Evolutionary conservation across 2,113 vertebrate species (phyloP).

Genomic region (Oostethus manadensis): DNA sequence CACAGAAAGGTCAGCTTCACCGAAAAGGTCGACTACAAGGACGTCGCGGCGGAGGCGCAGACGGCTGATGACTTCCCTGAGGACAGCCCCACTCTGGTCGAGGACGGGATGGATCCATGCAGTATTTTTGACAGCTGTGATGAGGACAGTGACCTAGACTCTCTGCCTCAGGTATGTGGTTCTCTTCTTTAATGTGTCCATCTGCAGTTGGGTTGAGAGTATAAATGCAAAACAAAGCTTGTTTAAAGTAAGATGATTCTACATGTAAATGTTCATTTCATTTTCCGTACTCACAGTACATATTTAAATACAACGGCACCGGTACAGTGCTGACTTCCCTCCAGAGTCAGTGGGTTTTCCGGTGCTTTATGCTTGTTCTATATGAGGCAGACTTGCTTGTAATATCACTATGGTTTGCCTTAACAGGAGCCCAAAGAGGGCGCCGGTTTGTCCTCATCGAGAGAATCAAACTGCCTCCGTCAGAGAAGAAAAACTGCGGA

Average conservation of each 20-base stretch:
- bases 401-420: not conserved
- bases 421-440: conserved; percentile 46
- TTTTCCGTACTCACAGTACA: not conserved
- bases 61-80: conserved; percentile 75
- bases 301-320: too few species aligned
- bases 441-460: conserved; percentile 14
- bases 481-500: conserved; percentile 50
- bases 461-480: conserved; percentile 35
- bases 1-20: conserved; percentile 92
- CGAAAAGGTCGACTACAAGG: conserved; percentile 76
- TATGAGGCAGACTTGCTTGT: too few species aligned
- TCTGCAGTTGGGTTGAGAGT: not conserved
- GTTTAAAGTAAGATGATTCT: too few species aligned
- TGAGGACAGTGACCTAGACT: conserved; percentile 81
- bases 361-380: too few species aligned
- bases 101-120: conserved; percentile 83
- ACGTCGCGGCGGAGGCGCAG: conserved; percentile 38
- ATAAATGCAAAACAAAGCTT: too few species aligned
- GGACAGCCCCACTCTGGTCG: conserved; percentile 91
- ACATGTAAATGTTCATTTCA: not conserved
- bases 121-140: conserved; percentile 85
- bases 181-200: not conserved
- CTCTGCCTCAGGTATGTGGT: conserved; percentile 34
- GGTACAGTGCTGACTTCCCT: too few species aligned
- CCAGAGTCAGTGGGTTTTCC: too few species aligned